phyloP scores from a whole-genome alignment of 1,140 invertebrate genomes.

The Meloidogyne hapla region DNA sequence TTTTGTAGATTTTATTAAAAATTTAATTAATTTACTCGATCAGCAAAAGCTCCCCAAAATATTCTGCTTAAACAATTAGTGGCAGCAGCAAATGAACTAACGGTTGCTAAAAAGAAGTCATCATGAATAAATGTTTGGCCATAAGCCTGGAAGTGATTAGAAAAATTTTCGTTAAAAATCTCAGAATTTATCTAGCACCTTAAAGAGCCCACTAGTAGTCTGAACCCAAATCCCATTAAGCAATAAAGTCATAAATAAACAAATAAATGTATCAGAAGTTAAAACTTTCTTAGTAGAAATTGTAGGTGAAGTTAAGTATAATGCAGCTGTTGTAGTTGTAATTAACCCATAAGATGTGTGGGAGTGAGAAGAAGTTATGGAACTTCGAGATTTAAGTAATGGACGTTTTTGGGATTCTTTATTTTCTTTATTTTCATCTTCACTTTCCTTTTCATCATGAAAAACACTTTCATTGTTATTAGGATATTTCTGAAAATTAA shows the following conservation, averaged over 20 bases:
- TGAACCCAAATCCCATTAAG: conserved; percentile 47
- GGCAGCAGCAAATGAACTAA: conserved; percentile 52
- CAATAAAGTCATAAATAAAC: conserved; percentile 39
- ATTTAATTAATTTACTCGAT: conserved; percentile 35
- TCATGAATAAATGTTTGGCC: conserved; percentile 55
- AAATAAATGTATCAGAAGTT: conserved; percentile 28
- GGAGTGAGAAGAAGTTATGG: conserved; percentile 3
- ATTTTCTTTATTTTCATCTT: background rate
- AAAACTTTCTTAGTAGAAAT: conserved; percentile 7
- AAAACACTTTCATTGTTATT: background rate
- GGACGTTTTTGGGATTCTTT: background rate
- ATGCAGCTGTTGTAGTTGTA: background rate
- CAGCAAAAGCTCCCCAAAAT: conserved; percentile 49
- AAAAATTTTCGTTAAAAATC: too few species aligned
- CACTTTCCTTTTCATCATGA: background rate
- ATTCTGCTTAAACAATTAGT: conserved; percentile 51
- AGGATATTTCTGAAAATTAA: conserved; percentile 6
- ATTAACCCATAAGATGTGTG: background rate
- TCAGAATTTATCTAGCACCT: conserved; percentile 14
- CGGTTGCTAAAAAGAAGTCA: conserved; percentile 54
- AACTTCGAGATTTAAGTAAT: background rate
- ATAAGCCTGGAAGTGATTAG: conserved; percentile 36
- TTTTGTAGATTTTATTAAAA: background rate
- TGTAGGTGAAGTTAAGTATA: conserved; percentile 13
- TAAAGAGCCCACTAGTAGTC: conserved; percentile 46